Percentiles rank a stretch among this genome's conserved stretches.
Conservation (phyloP, 2,888 invertebrate genomes). For the Temnothorax ravouxi region DNA sequence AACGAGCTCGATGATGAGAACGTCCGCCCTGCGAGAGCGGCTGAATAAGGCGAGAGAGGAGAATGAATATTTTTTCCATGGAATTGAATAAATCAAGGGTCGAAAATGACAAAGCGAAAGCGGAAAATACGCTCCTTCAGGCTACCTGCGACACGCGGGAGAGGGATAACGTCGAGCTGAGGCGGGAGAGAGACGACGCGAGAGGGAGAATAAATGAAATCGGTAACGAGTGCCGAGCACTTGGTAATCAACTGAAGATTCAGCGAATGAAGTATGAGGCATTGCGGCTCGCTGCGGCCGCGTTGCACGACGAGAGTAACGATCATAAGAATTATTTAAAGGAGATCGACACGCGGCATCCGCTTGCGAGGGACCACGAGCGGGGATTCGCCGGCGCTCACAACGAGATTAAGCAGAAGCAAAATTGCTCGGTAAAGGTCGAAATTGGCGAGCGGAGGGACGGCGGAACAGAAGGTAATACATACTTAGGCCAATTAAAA, state of each 20-base stretch:
- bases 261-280: constrained; percentile 45
- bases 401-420: constrained; percentile 10
- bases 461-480: constrained; percentile 13
- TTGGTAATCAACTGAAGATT: constrained; percentile 58
- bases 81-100: constrained; percentile 68
- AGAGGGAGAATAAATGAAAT: constrained; percentile 52
- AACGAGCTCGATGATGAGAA: constrained; percentile 67
- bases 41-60: constrained; percentile 67
- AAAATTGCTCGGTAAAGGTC: constrained; percentile 24
- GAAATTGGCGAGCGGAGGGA: constrained; percentile 14
- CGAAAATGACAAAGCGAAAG: constrained; percentile 64
- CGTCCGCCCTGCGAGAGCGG: constrained; percentile 65
- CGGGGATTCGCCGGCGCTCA: constrained; percentile 16
- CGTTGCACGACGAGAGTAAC: constrained; percentile 41
- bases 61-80: constrained; percentile 67
- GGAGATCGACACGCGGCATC: constrained; percentile 11
- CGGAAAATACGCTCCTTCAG: constrained; percentile 45
- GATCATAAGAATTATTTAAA: constrained; percentile 22
- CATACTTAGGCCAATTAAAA: too few species aligned
- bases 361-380: constrained; percentile 23
- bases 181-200: constrained; percentile 52
- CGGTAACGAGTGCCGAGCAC: constrained; percentile 46
- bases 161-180: constrained; percentile 51
- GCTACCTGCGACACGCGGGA: constrained; percentile 41
- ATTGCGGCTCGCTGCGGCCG: constrained; percentile 42